Conservation (phyloP, 2,113 vertebrate species). For the Caretta caretta region DNA sequence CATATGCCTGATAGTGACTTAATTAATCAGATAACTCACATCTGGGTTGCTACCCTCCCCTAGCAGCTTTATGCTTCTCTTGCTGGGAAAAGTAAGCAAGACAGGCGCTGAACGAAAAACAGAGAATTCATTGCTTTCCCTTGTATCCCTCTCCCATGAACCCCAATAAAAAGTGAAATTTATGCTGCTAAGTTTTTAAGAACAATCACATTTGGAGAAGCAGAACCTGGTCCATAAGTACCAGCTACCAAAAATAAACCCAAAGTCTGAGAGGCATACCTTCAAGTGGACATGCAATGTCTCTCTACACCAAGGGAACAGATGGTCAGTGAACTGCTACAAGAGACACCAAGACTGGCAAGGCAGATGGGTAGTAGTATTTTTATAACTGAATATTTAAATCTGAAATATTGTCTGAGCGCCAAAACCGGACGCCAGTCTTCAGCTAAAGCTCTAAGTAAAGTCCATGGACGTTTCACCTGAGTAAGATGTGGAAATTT, state of each 20-base stretch:
- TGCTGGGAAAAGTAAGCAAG: conserved; percentile 18
- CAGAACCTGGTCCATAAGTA: conserved; percentile 80
- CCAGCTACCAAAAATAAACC: conserved; percentile 77
- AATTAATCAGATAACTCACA: conserved; percentile 44
- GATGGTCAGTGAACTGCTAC: conserved; percentile 70
- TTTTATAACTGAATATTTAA: conserved; percentile 58
- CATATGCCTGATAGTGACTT: conserved; percentile 30
- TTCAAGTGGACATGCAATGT: conserved; percentile 49
- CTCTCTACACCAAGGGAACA: conserved; percentile 67
- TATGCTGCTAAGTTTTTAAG: conserved; percentile 62
- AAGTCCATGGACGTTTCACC: background rate
- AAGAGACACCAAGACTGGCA: conserved; percentile 64
- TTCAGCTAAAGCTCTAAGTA: background rate
- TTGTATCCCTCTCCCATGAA: conserved; percentile 23
- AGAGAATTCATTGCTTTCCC: conserved; percentile 56
- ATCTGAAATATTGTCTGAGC: conserved; percentile 2
- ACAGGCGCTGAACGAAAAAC: conserved; percentile 27
- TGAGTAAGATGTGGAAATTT: background rate
- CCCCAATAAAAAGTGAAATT: conserved; percentile 28
- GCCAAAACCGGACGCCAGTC: background rate
- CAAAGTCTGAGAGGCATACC: conserved; percentile 74
- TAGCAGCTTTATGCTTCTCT: conserved; percentile 31
- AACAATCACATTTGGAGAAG: conserved; percentile 78
- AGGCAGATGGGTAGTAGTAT: conserved; percentile 70
- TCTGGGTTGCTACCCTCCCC: conserved; percentile 30